phyloP scores from a whole-genome alignment of 2,888 invertebrate species.

The Lapara coniferarum region DNA sequence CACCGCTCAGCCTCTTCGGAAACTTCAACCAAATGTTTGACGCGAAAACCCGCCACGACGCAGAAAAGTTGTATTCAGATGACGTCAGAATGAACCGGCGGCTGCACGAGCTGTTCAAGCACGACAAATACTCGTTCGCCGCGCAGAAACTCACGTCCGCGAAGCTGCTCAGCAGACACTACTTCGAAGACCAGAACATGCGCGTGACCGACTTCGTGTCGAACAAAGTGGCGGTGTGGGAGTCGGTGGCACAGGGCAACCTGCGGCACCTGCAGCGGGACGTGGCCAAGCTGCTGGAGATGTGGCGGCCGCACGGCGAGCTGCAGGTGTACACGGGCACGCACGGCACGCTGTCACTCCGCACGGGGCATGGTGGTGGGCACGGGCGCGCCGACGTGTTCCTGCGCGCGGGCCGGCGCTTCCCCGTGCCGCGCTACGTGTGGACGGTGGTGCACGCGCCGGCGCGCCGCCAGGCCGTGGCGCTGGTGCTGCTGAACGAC shows the following conservation, averaged over 20 bases:
- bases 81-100: constrained; percentile 60
- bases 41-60: constrained; percentile 60
- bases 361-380: constrained; percentile 46
- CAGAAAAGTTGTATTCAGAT: constrained; percentile 69
- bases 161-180: constrained; percentile 55
- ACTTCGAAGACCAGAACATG: constrained; percentile 68
- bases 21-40: constrained; percentile 80
- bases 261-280: constrained; percentile 64
- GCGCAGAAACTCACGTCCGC: constrained; percentile 62
- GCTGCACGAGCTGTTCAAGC: constrained; percentile 60
- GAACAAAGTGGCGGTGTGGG: constrained; percentile 67
- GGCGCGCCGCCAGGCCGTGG: constrained; percentile 46
- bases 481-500: constrained; percentile 69
- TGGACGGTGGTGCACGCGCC: constrained; percentile 66
- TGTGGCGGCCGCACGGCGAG: constrained; percentile 37
- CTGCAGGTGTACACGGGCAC: constrained; percentile 63
- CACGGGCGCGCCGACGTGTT: constrained; percentile 47
- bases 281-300: constrained; percentile 49
- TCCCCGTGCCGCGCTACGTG: constrained; percentile 70
- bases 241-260: constrained; percentile 67
- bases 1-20: constrained; percentile 70
- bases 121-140: constrained; percentile 61
- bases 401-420: constrained; percentile 52
- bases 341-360: constrained; percentile 53
- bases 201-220: constrained; percentile 69